phyloP scores from a whole-genome alignment of 2,888 invertebrate species.

The Bimastos eiseni region DNA sequence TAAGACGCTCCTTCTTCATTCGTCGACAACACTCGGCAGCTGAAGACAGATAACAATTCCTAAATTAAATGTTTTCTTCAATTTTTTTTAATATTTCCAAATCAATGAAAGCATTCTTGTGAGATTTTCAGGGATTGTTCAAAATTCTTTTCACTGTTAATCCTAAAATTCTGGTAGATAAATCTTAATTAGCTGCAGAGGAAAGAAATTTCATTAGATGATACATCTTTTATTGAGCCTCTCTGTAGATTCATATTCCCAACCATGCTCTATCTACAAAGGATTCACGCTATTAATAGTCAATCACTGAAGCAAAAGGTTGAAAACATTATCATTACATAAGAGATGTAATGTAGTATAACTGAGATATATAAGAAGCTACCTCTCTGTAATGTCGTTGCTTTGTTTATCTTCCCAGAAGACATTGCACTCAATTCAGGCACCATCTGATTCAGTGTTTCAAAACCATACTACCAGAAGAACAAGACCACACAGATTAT shows the following conservation, averaged over 20 bases:
- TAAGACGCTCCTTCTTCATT: conserved; percentile 80
- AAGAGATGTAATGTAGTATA: conserved; percentile 17
- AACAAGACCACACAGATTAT: conserved; percentile 1
- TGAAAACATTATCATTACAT: not conserved
- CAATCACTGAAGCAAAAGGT: not conserved
- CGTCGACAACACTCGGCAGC: conserved; percentile 88
- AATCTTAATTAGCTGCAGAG: too few relatives aligned
- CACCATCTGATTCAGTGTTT: conserved; percentile 86
- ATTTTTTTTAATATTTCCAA: too few relatives aligned
- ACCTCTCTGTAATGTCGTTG: conserved; percentile 93
- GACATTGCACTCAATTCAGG: conserved; percentile 84
- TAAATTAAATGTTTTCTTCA: conserved; percentile 23
- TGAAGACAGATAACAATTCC: conserved; percentile 42
- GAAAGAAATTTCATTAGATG: too few relatives aligned
- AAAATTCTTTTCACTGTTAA: too few relatives aligned
- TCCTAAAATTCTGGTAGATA: too few relatives aligned
- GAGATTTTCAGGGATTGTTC: too few relatives aligned
- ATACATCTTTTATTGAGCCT: too few relatives aligned
- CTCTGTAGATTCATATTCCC: not conserved
- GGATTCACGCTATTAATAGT: not conserved
- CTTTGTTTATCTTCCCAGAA: conserved; percentile 81
- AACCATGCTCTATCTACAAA: not conserved
- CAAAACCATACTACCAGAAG: conserved; percentile 72
- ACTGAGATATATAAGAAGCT: not conserved
- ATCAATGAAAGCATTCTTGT: too few relatives aligned